Percentiles rank a stretch among this genome's conserved stretches.
Conservation (phyloP, 2,888 invertebrate genomes). For the Dicycla oo region DNA sequence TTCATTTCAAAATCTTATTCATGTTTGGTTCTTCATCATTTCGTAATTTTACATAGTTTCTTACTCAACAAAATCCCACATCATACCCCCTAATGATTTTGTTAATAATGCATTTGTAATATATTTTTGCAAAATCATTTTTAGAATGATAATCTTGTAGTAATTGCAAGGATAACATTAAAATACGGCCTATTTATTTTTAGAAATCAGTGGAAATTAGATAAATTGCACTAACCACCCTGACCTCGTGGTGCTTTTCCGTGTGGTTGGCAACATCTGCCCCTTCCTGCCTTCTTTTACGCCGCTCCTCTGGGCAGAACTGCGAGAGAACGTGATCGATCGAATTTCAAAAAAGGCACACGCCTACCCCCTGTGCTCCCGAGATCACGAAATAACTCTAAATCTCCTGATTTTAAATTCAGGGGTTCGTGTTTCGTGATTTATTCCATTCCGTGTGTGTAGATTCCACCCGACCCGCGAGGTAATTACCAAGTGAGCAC, state of each 20-base stretch:
- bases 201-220: constrained; percentile 60
- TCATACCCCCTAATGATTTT: background rate
- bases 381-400: constrained; percentile 88
- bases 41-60: background rate
- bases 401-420: constrained; percentile 86
- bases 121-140: background rate
- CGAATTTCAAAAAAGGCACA: constrained; percentile 90
- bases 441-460: constrained; percentile 87
- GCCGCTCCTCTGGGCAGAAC: constrained; percentile 88
- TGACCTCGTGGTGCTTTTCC: constrained; percentile 87
- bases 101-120: background rate
- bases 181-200: constrained; percentile 44
- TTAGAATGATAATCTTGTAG: background rate
- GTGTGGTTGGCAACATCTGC: constrained; percentile 86
- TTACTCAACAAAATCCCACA: background rate
- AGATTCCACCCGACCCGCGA: constrained; percentile 79
- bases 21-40: background rate
- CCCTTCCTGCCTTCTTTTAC: constrained; percentile 90
- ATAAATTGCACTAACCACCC: constrained; percentile 71
- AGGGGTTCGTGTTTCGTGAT: constrained; percentile 89
- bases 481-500: constrained; percentile 81
- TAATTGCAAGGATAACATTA: background rate
- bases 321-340: constrained; percentile 90
- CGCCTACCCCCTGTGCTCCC: constrained; percentile 89
- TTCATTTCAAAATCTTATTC: background rate